These are phyloP conservation scores for Drosophila quasianomalipes DNA, from an alignment of 2,888 invertebrate species.

Conservation along the genomic window DNA sequence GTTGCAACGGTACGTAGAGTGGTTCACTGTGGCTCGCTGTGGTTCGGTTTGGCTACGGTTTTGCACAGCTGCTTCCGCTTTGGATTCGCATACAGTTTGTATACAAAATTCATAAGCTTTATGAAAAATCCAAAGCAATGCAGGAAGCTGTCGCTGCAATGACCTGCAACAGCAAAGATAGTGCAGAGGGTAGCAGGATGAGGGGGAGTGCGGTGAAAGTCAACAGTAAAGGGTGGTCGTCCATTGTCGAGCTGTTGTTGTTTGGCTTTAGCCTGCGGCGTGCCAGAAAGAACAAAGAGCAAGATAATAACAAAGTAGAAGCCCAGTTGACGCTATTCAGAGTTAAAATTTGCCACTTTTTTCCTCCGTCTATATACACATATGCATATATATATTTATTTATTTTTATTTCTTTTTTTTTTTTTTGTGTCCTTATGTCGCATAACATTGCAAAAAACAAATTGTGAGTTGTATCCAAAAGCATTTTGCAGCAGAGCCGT, in stretches of 20 bases:
- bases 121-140: slow-evolving; percentile 65
- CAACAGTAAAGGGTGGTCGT: slow-evolving; percentile 29
- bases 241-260: slow-evolving; percentile 50
- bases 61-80: slow-evolving; percentile 40
- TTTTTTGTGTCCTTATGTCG: slow-evolving; percentile 1
- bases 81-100: slow-evolving; percentile 13
- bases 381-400: background rate
- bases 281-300: slow-evolving; percentile 32
- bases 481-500: slow-evolving; percentile 18
- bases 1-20: slow-evolving; percentile 22
- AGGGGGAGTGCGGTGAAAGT: background rate
- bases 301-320: slow-evolving; percentile 49
- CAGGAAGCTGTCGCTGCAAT: slow-evolving; percentile 45
- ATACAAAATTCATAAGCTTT: slow-evolving; percentile 71
- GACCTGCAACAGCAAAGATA: background rate
- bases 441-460: slow-evolving; percentile 29
- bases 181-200: background rate
- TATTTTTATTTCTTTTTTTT: background rate
- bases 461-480: slow-evolving; percentile 47
- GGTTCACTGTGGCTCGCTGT: slow-evolving; percentile 9
- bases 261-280: slow-evolving; percentile 47
- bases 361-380: background rate
- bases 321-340: slow-evolving; percentile 9
- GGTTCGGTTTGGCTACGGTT: slow-evolving; percentile 3
- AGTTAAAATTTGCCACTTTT: slow-evolving; percentile 24